Conservation (phyloP, 2,797 vertebrate genomes). For the Argentina silus region DNA sequence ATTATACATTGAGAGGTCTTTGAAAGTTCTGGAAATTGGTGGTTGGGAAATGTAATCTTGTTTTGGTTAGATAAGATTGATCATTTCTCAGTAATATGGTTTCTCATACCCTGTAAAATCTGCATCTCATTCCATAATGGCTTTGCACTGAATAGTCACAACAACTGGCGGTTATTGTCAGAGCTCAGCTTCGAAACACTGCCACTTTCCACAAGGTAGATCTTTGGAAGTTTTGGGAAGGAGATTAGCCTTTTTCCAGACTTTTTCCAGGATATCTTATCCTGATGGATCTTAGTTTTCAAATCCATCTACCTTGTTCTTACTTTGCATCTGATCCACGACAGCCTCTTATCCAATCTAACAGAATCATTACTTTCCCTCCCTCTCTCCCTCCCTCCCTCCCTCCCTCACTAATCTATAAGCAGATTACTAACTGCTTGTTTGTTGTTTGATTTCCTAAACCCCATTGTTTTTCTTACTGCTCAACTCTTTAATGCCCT, state of each 20-base stretch:
- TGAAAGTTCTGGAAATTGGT: not conserved
- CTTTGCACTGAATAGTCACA: not conserved
- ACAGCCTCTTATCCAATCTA: constrained; percentile 76
- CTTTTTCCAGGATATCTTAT: not conserved
- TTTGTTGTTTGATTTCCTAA: constrained; percentile 87
- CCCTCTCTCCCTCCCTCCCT: constrained; percentile 20
- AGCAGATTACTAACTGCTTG: constrained; percentile 85
- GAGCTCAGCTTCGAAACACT: not conserved
- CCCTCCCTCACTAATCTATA: constrained; percentile 85
- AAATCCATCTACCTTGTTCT: constrained; percentile 80
- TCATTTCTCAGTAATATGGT: not conserved
- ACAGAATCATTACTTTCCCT: constrained; percentile 70
- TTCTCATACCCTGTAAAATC: not conserved
- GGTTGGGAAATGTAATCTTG: not conserved
- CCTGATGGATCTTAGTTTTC: constrained; percentile 69
- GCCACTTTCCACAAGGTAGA: not conserved
- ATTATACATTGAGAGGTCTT: not conserved
- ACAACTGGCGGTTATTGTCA: not conserved
- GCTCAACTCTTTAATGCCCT: constrained; percentile 84
- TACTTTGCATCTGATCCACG: constrained; percentile 79
- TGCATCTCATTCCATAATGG: not conserved
- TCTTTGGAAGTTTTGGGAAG: not conserved
- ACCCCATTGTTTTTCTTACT: constrained; percentile 83
- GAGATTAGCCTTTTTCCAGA: too few species aligned
- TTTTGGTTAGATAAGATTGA: not conserved